These are phyloP conservation scores for Epicampocera succincta DNA, from an alignment of 2,888 invertebrate species.

Conservation along the genomic window DNA sequence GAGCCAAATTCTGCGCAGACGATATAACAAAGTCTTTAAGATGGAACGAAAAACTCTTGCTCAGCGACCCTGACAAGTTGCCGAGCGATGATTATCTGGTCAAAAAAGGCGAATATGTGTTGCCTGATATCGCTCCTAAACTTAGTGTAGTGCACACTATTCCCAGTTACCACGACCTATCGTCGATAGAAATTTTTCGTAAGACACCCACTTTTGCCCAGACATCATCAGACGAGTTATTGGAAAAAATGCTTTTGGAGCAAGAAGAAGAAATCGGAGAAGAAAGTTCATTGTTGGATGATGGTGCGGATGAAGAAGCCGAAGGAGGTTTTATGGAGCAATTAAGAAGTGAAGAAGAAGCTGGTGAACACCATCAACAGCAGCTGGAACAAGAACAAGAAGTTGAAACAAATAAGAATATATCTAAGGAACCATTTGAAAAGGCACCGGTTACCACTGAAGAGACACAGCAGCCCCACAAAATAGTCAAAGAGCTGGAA, in stretches of 20 bases:
- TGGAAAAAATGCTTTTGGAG: background rate
- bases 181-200: constrained; percentile 48
- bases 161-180: constrained; percentile 66
- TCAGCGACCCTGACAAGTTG: constrained; percentile 43
- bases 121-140: background rate
- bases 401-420: background rate
- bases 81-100: constrained; percentile 29
- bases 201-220: constrained; percentile 28
- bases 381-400: background rate
- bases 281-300: background rate
- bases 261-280: constrained; percentile 1
- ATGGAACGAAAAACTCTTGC: constrained; percentile 30
- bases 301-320: background rate
- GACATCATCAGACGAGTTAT: constrained; percentile 47
- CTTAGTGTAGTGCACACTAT: constrained; percentile 49
- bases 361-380: background rate
- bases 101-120: constrained; percentile 11
- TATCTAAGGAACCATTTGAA: background rate
- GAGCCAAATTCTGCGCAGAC: accelerated
- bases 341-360: background rate
- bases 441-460: background rate
- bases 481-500: background rate
- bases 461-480: too few species aligned
- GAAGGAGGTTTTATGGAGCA: background rate
- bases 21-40: constrained; percentile 42